A percentile compares a stretch with the other conserved stretches of the same genome.
Conservation (phyloP, 2,113 vertebrate species). For the Cyanoliseus patagonus region DNA sequence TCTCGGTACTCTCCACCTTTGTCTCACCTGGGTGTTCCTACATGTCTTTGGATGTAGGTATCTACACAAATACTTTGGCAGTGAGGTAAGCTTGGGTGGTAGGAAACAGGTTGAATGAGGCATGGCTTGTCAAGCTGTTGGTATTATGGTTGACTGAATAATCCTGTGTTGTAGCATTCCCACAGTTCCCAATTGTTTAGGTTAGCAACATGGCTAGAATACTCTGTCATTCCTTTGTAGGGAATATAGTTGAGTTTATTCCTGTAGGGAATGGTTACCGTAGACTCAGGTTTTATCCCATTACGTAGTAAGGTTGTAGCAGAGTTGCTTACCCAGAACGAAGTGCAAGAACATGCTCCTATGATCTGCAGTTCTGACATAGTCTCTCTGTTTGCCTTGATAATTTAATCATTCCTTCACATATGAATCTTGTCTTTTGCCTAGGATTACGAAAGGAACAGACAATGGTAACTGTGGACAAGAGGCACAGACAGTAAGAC, state of each 20-base stretch:
- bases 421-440: not conserved
- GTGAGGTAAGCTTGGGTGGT: not conserved
- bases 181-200: not conserved
- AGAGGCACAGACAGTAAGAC: not conserved
- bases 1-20: not conserved
- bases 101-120: not conserved
- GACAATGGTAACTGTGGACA: not conserved
- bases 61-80: not conserved
- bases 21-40: not conserved
- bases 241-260: not conserved
- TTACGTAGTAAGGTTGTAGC: not conserved
- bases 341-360: not conserved
- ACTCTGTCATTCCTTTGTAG: fast-evolving
- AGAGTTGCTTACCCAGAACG: not conserved
- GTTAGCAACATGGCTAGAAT: not conserved
- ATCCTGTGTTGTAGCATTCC: not conserved
- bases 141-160: not conserved
- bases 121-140: not conserved
- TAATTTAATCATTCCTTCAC: not conserved
- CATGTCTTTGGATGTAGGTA: not conserved
- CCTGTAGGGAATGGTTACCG: not conserved
- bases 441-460: not conserved
- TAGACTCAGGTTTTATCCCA: not conserved
- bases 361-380: not conserved
- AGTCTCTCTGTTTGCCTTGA: not conserved